Evolutionary conservation across 1,140 invertebrate species (phyloP).

Genomic region (Linepithema humile): DNA sequence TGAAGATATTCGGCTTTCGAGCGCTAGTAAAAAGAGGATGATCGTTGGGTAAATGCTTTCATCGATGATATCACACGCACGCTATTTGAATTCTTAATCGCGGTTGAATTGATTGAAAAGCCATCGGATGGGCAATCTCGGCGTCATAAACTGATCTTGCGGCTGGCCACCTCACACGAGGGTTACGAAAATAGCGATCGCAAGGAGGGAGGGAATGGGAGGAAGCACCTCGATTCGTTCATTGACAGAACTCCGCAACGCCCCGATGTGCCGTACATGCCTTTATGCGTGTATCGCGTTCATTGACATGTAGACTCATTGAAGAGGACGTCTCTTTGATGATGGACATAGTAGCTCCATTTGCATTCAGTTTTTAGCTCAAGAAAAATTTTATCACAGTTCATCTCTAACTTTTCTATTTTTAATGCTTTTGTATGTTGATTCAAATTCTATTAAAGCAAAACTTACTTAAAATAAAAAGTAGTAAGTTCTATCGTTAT

Average conservation of each 20-base stretch:
- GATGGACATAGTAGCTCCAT: no score
- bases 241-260: slow-evolving; percentile 24
- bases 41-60: not conserved
- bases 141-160: not conserved
- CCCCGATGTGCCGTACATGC: no score
- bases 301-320: slow-evolving; percentile 23
- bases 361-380: not conserved
- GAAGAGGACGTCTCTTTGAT: not conserved
- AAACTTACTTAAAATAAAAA: no score
- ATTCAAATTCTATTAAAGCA: no score
- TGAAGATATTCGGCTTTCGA: not conserved
- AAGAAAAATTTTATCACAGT: not conserved
- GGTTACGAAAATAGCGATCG: slow-evolving; percentile 10
- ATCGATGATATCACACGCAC: not conserved
- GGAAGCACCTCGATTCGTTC: not conserved
- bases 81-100: not conserved
- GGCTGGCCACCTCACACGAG: slow-evolving; percentile 16
- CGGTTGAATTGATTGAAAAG: not conserved
- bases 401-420: no score
- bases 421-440: no score
- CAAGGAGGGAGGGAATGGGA: not conserved
- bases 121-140: not conserved
- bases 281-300: slow-evolving; percentile 16
- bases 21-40: not conserved
- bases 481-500: no score